Evolutionary conservation across 1,140 invertebrate genomes (phyloP).

Genomic region (Phortica variegata): DNA sequence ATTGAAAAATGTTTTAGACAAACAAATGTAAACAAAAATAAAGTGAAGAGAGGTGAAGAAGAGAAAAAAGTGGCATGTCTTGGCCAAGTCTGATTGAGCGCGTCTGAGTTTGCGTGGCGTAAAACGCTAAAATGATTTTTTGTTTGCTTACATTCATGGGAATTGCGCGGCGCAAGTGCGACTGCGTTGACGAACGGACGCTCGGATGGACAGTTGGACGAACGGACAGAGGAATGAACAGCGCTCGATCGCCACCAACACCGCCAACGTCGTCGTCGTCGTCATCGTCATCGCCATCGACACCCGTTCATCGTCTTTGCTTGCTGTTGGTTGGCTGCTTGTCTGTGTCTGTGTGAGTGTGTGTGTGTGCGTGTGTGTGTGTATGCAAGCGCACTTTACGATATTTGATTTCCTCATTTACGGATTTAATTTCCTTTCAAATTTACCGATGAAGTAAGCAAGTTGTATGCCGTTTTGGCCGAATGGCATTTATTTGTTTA

Average conservation of each 20-base stretch:
- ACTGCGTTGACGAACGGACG: too few relatives aligned
- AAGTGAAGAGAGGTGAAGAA: too few relatives aligned
- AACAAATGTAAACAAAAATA: slow-evolving; percentile 25
- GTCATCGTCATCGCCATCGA: slow-evolving; percentile 2
- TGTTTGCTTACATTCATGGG: slow-evolving; percentile 50
- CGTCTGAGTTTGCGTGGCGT: slow-evolving; percentile 24
- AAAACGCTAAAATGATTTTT: slow-evolving; percentile 45
- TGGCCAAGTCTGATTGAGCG: background rate
- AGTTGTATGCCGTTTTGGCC: too few relatives aligned
- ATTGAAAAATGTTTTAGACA: slow-evolving; percentile 46
- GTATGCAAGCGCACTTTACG: slow-evolving; percentile 51
- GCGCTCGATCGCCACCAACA: slow-evolving; percentile 10
- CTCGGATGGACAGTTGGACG: too few relatives aligned
- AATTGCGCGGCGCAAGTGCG: slow-evolving; percentile 34
- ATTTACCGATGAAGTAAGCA: slow-evolving; percentile 52
- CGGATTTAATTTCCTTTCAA: slow-evolving; percentile 55
- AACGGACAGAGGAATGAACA: too few relatives aligned
- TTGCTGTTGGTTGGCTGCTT: slow-evolving; percentile 14
- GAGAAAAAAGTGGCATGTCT: slow-evolving; percentile 19
- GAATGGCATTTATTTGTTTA: too few relatives aligned
- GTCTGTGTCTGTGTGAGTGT: too few relatives aligned
- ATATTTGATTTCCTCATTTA: slow-evolving; percentile 55
- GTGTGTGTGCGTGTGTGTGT: too few relatives aligned
- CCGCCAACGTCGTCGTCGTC: slow-evolving; percentile 15
- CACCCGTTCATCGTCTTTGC: slow-evolving; percentile 6